Conservation (phyloP, 2,113 vertebrate genomes). For the Poeciliopsis turrubarensis region DNA sequence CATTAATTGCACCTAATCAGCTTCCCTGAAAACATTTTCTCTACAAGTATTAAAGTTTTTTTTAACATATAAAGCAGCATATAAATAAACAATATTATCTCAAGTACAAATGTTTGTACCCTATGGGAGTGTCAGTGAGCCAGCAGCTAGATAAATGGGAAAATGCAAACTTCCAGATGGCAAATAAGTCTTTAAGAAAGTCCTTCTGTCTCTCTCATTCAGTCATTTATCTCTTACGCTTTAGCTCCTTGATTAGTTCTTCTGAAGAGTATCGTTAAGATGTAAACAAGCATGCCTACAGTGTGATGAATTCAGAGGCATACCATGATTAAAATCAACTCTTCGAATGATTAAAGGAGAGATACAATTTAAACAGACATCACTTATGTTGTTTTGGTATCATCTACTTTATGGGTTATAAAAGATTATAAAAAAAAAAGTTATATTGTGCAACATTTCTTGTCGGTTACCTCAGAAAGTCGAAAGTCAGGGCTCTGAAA, state of each 20-base stretch:
- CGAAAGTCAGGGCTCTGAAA: no score
- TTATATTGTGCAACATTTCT: no score
- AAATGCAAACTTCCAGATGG: not conserved
- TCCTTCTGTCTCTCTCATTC: not conserved
- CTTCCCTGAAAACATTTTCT: not conserved
- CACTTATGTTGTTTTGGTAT: not conserved
- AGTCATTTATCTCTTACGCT: constrained; percentile 16
- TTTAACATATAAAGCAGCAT: not conserved
- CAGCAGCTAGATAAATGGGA: not conserved
- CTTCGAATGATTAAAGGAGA: constrained; percentile 5
- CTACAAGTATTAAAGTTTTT: not conserved
- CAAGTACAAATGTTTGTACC: not conserved
- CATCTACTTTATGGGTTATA: not conserved
- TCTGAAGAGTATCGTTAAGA: constrained; percentile 22
- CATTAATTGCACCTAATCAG: not conserved
- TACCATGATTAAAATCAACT: constrained; percentile 27
- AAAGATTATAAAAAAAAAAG: not conserved
- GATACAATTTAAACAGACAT: constrained; percentile 8
- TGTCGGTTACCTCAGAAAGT: no score
- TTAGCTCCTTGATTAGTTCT: constrained; percentile 10
- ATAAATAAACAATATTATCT: not conserved
- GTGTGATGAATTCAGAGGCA: constrained; percentile 16
- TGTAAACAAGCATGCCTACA: constrained; percentile 14
- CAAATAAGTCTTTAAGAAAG: constrained; percentile 2
- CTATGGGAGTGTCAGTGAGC: not conserved